Evolutionary conservation across 2,888 invertebrate genomes (phyloP), one percentile per base, ranked within the genome.

Genomic region (Tricholauxania praeusta): DNA sequence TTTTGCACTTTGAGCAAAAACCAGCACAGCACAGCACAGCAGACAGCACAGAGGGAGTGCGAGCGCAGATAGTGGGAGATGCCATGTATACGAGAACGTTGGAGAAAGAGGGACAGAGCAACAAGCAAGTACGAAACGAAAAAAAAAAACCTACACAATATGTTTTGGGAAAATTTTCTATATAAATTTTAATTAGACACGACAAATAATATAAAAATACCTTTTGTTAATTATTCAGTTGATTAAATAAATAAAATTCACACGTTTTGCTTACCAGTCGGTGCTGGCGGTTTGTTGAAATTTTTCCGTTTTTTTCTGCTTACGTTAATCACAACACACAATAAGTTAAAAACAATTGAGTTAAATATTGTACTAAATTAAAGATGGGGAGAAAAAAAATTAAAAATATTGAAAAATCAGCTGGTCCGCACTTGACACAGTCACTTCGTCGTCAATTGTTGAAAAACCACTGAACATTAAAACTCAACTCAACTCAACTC

Each of bases 361-460:
- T 57, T 57, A 57, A 12, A 22, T 19, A 14, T n/a, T 22, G n/a
- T 14, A 19, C 7, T 12, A 66, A 66, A 66, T 39, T 39, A 52
- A 57, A 19, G 48, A 7, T 47, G 48, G 17, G 7, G 7, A 17
- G 63, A 48, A n/a, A 22, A 62, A 63, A 48, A 48, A 57, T 17
- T 7, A 67, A 10, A 47, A 32, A 67, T 19, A 17, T 39, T 39
- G n/a, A 67, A 49, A 59, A 60, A 57, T 60, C 59, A 70, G 62
- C 69, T 62, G 52, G 62, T 52, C 60, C 22, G n/a, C 55, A 32
- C 3, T 53, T 22, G 19, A 19, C 59, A 39, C 39, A 39, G 59
- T 28, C 59, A 32, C 59, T 22, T 10, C 59, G 59, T 60, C 47
- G 22, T 12, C 64, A 70, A 69, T 39, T 70, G 60, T 62, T 70